Conservation (phyloP, 2,113 vertebrate genomes). For the Porphyrio hochstetteri region DNA sequence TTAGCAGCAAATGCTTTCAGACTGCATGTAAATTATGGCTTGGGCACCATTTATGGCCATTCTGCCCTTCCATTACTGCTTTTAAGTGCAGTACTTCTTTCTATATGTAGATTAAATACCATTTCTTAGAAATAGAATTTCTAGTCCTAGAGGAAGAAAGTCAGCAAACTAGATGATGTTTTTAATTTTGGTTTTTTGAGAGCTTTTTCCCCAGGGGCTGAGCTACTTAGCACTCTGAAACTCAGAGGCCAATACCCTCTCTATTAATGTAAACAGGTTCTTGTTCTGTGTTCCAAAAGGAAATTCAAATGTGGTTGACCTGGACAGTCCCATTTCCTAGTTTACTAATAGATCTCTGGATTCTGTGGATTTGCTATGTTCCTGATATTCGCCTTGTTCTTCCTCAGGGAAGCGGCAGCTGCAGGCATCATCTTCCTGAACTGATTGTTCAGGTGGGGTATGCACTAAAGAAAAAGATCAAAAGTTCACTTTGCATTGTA, state of each 20-base stretch:
- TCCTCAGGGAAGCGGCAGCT: conserved; percentile 88
- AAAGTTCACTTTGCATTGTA: background rate
- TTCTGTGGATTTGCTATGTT: background rate
- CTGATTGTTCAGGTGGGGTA: background rate
- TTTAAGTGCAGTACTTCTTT: background rate
- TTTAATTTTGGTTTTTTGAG: background rate
- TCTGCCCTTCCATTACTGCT: background rate
- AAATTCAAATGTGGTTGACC: background rate
- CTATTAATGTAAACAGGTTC: background rate
- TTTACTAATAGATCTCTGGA: background rate
- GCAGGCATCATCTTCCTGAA: conserved; percentile 79
- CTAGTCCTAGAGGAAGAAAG: background rate
- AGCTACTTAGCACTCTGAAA: background rate
- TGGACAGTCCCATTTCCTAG: background rate
- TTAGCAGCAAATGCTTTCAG: background rate
- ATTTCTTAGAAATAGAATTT: background rate
- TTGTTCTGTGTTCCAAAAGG: background rate
- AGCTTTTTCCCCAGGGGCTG: background rate
- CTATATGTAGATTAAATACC: background rate
- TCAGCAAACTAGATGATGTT: background rate
- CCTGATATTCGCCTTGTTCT: conserved; percentile 81
- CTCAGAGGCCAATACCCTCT: background rate
- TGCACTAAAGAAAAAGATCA: conserved; percentile 35
- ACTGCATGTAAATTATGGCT: background rate
- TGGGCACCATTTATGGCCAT: background rate